Evolutionary conservation across 1,140 invertebrate genomes (phyloP), one percentile per base, ranked within the genome.

Genomic region (Subanguina moxae): DNA sequence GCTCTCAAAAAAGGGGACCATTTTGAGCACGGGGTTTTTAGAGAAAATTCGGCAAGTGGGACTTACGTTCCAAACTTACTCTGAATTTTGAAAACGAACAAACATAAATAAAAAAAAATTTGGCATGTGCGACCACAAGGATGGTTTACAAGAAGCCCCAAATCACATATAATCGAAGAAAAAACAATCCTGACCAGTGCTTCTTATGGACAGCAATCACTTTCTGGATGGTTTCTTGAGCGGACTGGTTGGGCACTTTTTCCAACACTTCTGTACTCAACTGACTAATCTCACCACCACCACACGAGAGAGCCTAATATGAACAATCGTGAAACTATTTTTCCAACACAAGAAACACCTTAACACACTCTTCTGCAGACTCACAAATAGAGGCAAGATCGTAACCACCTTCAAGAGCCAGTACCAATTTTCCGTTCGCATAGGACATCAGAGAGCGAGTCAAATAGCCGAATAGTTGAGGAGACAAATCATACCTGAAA

Each of bases 351-450:
- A 38, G 32, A 8, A 11, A 23, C 42, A 82, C 80, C 70, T 77
- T 77, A 43, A 97, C 90, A 85, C 93, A 96, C 83, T 94, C 92
- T 84, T 96, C 91, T n/a, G 93, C 91, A 65, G 92, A 91, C 85
- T 97, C 94, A 86, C 93, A 95, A 77, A 98, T 94, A 19, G 93
- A 89, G 13, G 92, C 87, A 70, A 98, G 84, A 84, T 98, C 92
- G 83, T 98, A 99, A 15, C 73, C 80, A 62, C 94, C 92, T 85
- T 94, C 92, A n/a, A 95, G 85, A 11, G 90, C 90, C 57, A 94
- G 84, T 21, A 87, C 86, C 17, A 91, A 88, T 83, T 91, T 92
- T 65, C 93, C 93, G 77, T 89, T 88, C 32, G 93, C 92, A 73
- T 96, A 85, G 72, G 88, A 88, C 87, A 94, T 90, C 46, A 98